phyloP scores from a whole-genome alignment of 2,888 invertebrate genomes.

The Choristoneura rosaceana region DNA sequence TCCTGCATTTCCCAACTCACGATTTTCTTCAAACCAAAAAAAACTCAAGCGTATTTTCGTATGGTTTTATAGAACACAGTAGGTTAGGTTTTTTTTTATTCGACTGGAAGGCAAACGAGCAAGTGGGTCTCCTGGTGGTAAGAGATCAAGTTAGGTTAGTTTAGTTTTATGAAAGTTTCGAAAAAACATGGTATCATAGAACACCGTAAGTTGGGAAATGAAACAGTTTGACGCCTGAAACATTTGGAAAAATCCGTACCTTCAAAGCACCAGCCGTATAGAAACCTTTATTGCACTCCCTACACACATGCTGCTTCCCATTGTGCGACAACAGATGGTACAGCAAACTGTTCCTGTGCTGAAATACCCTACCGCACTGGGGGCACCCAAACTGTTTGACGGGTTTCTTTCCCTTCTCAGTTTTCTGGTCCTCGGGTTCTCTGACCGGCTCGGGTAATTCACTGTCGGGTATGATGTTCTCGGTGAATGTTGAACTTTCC shows the following conservation, averaged over 20 bases:
- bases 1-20: no score
- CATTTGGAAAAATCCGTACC: slow-evolving; percentile 69
- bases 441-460: slow-evolving; percentile 35
- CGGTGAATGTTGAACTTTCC: slow-evolving; percentile 50
- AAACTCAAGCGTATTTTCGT: no score
- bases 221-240: no score
- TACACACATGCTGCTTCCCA: slow-evolving; percentile 91
- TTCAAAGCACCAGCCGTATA: slow-evolving; percentile 93
- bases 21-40: no score
- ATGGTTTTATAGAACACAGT: no score
- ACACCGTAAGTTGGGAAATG: no score
- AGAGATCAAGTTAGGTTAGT: no score
- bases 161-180: no score
- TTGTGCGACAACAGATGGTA: slow-evolving; percentile 93
- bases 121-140: no score
- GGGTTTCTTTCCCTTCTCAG: slow-evolving; percentile 58
- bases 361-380: slow-evolving; percentile 90
- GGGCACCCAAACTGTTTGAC: slow-evolving; percentile 83
- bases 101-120: no score
- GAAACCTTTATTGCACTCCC: slow-evolving; percentile 93
- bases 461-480: slow-evolving; percentile 55
- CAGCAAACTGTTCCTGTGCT: slow-evolving; percentile 92
- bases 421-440: slow-evolving; percentile 37
- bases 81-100: no score
- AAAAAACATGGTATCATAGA: no score